phyloP scores from a whole-genome alignment of 2,888 invertebrate species.

The Stictocephala bisonia region DNA sequence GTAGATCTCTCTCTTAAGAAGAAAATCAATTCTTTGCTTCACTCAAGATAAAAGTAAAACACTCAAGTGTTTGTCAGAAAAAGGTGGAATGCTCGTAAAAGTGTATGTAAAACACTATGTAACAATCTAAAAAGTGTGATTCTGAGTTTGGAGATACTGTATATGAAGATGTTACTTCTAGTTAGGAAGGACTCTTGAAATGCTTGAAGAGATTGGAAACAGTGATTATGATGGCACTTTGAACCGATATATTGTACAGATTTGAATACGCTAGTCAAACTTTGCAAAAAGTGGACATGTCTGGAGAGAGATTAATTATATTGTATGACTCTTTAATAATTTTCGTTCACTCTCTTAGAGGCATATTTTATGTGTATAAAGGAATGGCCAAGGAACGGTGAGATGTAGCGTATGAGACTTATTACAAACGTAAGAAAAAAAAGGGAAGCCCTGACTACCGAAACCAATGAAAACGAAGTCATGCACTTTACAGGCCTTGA shows the following conservation, averaged over 20 bases:
- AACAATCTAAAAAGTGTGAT: conserved; percentile 33
- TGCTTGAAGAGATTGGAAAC: conserved; percentile 37
- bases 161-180: conserved; percentile 17
- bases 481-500: too few species aligned
- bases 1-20: too few species aligned
- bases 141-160: conserved; percentile 26
- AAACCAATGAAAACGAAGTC: too few species aligned
- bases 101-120: conserved; percentile 29
- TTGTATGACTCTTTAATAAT: conserved; percentile 33
- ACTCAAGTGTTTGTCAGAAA: conserved; percentile 36
- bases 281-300: conserved; percentile 32
- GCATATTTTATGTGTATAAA: too few species aligned
- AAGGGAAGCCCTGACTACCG: too few species aligned
- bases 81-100: conserved; percentile 30
- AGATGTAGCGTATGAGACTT: too few species aligned
- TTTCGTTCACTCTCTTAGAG: conserved; percentile 27
- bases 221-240: conserved; percentile 30
- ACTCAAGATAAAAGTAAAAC: conserved; percentile 21
- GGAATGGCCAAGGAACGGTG: too few species aligned
- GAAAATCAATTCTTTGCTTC: conserved; percentile 32
- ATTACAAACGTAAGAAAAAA: too few species aligned
- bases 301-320: conserved; percentile 7
- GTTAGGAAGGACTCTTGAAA: conserved; percentile 24
- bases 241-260: conserved; percentile 37
- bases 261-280: conserved; percentile 39